Conservation (phyloP, 2,113 vertebrate species). For the Ornithorhynchus anatinus region DNA sequence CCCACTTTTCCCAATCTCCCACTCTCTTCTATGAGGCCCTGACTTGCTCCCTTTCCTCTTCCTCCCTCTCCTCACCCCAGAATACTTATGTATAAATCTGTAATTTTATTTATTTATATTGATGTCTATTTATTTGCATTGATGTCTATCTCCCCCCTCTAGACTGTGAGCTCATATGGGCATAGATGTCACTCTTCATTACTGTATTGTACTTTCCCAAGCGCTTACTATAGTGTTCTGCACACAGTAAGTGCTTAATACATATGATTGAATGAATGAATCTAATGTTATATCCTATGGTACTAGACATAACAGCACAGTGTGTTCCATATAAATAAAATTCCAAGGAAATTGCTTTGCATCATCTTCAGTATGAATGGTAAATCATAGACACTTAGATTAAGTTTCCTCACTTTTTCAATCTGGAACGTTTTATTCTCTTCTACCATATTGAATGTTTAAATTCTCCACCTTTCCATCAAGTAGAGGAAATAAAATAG, state of each 20-base stretch:
- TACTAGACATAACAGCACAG: slow-evolving; percentile 1
- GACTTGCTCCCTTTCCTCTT: too few species aligned
- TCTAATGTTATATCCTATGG: not conserved
- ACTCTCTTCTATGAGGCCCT: too few species aligned
- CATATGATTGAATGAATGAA: not conserved
- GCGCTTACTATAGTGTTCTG: too few species aligned
- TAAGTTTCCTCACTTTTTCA: not conserved
- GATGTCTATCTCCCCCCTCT: too few species aligned
- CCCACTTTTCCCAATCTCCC: too few species aligned
- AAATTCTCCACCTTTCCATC: not conserved
- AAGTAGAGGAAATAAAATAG: not conserved
- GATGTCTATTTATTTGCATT: too few species aligned
- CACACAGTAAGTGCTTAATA: too few species aligned
- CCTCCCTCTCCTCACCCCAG: not conserved
- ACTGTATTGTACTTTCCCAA: too few species aligned
- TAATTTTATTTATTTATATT: too few species aligned
- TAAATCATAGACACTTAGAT: not conserved
- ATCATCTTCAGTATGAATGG: not conserved
- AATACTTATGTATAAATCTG: too few species aligned
- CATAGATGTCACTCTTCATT: too few species aligned
- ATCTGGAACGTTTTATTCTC: not conserved
- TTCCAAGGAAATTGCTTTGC: slow-evolving; percentile 17
- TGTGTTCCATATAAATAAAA: slow-evolving; percentile 28
- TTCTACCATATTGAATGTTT: not conserved
- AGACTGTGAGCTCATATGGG: too few species aligned